Base-by-base conservation (phyloP, 2,888 invertebrate species). In the Amblyjoppa proteus region DNA sequence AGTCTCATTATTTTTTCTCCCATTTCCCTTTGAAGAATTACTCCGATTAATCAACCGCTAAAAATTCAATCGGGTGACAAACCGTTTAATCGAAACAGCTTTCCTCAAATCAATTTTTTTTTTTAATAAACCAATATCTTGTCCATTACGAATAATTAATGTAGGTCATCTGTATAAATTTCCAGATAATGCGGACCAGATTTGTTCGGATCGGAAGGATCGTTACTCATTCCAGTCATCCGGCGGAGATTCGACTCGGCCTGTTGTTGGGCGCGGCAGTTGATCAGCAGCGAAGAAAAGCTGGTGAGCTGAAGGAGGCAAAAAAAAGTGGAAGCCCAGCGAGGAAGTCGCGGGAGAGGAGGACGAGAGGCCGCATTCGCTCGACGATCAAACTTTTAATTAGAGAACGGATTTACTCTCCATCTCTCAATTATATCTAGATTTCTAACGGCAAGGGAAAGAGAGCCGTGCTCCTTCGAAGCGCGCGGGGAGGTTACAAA, bases 371-470 rank as follows among this genome's bases (percentile, higher is more conserved):
- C 31, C 45, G 51, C 49, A 51, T 77, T 73, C 73, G 45, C 58
- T 68, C 82, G 79, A 79, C 82, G 79, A 79, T 85, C 82, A 85
- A 85, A 85, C 82, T 85, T 85, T 85, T 85, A 85, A 85, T 85
- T 85, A 79, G 78, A 79, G 79, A 79, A 82, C 79, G 85, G 85
- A 85, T 85, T 85, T 85, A 82, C 85, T 82, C 51, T 49, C 71
- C 81, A 82, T 85, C 79, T 85, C 85, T 85, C 85, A 85, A 85
- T 85, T 82, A 82, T 79, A 85, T 85, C 85, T 75, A 64, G 85
- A 85, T 85, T 79, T 68, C 75, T 56, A 82, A 68, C 78, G 20
- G 74, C 38, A 58, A 75, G 78, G 25, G 61, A 16, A 61, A 70
- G 38, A 38, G 74, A 73, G n/a, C 81, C 49, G 69, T 3, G 34